phyloP scores from a whole-genome alignment of 2,888 invertebrate species.

The Cheilosia impressa region DNA sequence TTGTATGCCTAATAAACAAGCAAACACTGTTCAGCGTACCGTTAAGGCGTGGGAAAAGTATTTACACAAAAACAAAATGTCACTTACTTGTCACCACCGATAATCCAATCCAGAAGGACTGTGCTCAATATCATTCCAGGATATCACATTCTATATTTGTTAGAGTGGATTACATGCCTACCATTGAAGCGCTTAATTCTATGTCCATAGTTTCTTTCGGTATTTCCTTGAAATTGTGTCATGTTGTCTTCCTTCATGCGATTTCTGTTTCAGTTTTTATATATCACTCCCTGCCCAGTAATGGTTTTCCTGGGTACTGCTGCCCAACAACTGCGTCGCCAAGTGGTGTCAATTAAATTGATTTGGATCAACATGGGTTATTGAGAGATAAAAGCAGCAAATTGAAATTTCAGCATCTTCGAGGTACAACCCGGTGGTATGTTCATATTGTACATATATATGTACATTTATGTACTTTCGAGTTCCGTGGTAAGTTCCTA shows the following conservation, averaged over 20 bases:
- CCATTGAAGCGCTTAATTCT: slow-evolving; percentile 27
- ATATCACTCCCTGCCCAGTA: background rate
- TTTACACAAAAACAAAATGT: slow-evolving; percentile 1
- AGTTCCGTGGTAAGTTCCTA: background rate
- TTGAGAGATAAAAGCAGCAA: slow-evolving; percentile 16
- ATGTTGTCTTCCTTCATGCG: background rate
- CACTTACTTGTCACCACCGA: slow-evolving; percentile 7
- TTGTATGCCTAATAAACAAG: background rate
- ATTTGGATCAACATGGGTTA: slow-evolving; percentile 33
- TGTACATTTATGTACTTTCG: background rate
- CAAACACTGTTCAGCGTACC: background rate
- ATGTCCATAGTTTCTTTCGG: slow-evolving; percentile 16
- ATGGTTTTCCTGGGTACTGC: background rate
- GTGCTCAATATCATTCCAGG: slow-evolving; percentile 5
- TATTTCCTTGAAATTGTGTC: slow-evolving; percentile 8
- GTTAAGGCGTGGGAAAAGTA: background rate
- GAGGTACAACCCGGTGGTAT: too few relatives aligned
- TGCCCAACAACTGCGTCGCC: background rate
- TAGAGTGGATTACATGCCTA: slow-evolving; percentile 24
- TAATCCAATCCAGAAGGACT: slow-evolving; percentile 15
- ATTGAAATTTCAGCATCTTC: slow-evolving; percentile 17
- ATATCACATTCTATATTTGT: slow-evolving; percentile 18
- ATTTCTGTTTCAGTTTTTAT: slow-evolving; percentile 11
- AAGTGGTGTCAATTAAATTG: slow-evolving; percentile 43
- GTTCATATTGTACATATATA: too few relatives aligned